Conservation (phyloP, 2,113 vertebrate genomes). For the Dasyornis broadbenti region DNA sequence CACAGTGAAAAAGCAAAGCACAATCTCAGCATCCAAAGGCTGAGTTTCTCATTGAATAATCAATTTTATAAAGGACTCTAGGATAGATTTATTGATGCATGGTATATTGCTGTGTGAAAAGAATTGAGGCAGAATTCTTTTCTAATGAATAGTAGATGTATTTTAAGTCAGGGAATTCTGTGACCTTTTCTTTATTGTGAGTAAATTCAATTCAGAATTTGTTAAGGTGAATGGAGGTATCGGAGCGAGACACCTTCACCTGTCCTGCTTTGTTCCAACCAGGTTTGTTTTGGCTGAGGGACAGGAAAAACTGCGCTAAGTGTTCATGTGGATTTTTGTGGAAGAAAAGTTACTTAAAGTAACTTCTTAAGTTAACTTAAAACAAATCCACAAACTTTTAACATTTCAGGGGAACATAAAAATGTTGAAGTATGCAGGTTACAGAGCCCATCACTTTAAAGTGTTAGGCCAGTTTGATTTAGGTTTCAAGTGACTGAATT, state of each 20-base stretch:
- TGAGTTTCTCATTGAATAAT: conserved; percentile 2
- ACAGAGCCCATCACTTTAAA: background rate
- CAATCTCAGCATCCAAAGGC: background rate
- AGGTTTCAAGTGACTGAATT: background rate
- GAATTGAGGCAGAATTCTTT: conserved; percentile 22
- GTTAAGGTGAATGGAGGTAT: background rate
- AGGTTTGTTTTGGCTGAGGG: background rate
- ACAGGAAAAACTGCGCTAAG: background rate
- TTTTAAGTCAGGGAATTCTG: conserved; percentile 49
- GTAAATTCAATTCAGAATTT: conserved; percentile 27
- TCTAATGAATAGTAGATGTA: conserved; percentile 21
- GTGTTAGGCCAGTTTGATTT: background rate
- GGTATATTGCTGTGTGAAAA: background rate
- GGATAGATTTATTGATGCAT: background rate
- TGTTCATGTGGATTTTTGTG: background rate
- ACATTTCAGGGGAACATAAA: background rate
- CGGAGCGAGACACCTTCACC: background rate
- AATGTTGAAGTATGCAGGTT: background rate
- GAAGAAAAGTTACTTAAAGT: background rate
- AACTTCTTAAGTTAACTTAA: background rate
- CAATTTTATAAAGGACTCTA: background rate
- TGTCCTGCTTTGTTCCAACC: background rate
- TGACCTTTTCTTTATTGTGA: background rate
- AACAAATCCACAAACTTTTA: background rate
- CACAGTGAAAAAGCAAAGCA: background rate